Base-by-base conservation (phyloP, 2,113 vertebrate species). In the Uria aalge region DNA sequence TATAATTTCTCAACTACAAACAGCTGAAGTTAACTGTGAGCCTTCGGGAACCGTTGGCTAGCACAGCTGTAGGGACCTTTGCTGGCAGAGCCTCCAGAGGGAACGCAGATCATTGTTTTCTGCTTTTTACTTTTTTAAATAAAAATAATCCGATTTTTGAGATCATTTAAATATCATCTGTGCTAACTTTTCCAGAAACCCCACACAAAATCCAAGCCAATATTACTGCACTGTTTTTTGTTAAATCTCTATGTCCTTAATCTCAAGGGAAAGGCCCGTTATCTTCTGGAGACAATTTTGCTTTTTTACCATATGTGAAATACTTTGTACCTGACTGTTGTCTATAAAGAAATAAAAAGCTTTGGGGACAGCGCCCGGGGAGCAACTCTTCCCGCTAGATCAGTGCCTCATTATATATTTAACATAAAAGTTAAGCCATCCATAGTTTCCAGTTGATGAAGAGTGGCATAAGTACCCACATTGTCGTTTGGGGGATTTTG, bases 131-230 rank as follows among this genome's bases (percentile, higher is more conserved):
- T 15, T 85, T 64, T 59, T 34, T 52, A 3, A 15, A 63, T 79
- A 71, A 12, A 88, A 92, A 79, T 43, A 83, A 93, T 57, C 55
- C 67, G 83, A 69, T 88, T 92, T 94, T 94, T 62, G 89, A 89
- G 47, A 92, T 83, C 27, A 82, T 82, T 88, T 93, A 67, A 64
- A 63, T 63, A 90, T 68, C 22, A 74, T n/a, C 91, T 86, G 41
- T 71, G 67, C 48, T 78, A 43, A 73, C 53, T 77, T 80, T 88
- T 92, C 47, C 36, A 86, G 76, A 86, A 88, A 11, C 52, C 79
- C 86, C 52, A 73, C 15, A 6, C 19, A 56, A 85, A 88, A 52
- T 9, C 40, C 43, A 76, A 88, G 40, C 55, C 11, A 11, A 47
- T 91, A 74, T 84, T 66, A 69, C 29, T 27, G 80, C 64, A 47